Conservation (phyloP, 2,113 vertebrate species). For the Uropsilus gracilis region DNA sequence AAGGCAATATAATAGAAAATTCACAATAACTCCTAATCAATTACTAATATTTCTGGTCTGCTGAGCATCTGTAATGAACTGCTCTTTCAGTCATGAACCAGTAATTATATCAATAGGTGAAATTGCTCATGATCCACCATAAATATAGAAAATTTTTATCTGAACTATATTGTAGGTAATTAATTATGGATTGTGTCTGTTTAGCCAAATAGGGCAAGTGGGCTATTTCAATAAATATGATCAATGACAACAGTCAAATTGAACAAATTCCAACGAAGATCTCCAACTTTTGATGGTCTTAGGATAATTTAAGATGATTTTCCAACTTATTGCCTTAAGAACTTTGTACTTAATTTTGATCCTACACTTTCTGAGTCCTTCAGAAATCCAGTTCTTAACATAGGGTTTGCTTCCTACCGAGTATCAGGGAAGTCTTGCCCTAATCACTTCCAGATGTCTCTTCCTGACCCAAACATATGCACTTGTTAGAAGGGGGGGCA, state of each 20-base stretch:
- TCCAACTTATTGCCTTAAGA: not conserved
- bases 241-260: not conserved
- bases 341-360: not conserved
- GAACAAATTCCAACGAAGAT: not conserved
- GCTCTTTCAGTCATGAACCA: not conserved
- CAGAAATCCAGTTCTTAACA: not conserved
- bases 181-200: not conserved
- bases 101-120: not conserved
- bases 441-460: constrained; percentile 63
- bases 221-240: not conserved
- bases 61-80: not conserved
- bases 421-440: not conserved
- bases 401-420: constrained; percentile 14
- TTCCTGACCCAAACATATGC: not conserved
- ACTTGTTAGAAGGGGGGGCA: not conserved
- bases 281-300: not conserved
- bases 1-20: not conserved
- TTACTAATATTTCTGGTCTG: not conserved
- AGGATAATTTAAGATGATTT: not conserved
- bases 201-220: not conserved
- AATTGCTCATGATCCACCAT: not conserved
- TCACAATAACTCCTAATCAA: not conserved
- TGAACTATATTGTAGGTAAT: not conserved
- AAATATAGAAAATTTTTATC: not conserved
- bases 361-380: constrained; percentile 14